These are phyloP conservation scores for Poeciliopsis retropinna DNA, from an alignment of 2,113 vertebrate genomes.

Conservation along the genomic window DNA sequence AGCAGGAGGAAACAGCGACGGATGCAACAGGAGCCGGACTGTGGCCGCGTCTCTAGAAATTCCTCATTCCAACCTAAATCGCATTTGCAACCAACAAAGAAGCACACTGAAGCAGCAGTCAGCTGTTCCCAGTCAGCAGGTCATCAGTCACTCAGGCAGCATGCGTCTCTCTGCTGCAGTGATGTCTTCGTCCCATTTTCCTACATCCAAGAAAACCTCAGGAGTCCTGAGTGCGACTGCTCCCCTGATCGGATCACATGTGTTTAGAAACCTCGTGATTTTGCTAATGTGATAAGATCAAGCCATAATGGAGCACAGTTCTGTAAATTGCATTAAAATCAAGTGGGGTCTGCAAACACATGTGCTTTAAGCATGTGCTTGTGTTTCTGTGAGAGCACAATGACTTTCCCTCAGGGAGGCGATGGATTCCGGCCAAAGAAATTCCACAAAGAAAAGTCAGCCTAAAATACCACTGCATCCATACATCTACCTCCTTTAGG, in stretches of 20 bases:
- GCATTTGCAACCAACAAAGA: slow-evolving; percentile 69
- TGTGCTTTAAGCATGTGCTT: slow-evolving; percentile 46
- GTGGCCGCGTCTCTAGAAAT: slow-evolving; percentile 29
- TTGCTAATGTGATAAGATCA: slow-evolving; percentile 65
- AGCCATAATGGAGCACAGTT: slow-evolving; percentile 38
- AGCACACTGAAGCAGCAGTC: slow-evolving; percentile 49
- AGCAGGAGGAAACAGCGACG: slow-evolving; percentile 28
- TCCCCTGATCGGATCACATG: slow-evolving; percentile 45
- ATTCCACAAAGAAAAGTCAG: slow-evolving; percentile 66
- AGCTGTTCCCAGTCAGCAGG: slow-evolving; percentile 60
- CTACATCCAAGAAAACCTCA: slow-evolving; percentile 24
- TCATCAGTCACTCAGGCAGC: slow-evolving; percentile 44
- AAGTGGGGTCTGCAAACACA: slow-evolving; percentile 32
- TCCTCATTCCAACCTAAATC: slow-evolving; percentile 69
- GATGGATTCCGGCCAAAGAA: slow-evolving; percentile 62
- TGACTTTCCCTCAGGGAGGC: slow-evolving; percentile 52
- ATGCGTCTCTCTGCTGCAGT: slow-evolving; percentile 16
- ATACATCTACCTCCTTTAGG: slow-evolving; percentile 21
- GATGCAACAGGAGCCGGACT: slow-evolving; percentile 24
- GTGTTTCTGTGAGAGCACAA: slow-evolving; percentile 56
- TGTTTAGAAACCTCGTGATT: slow-evolving; percentile 41
- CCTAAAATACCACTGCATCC: slow-evolving; percentile 44
- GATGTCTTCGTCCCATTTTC: slow-evolving; percentile 28
- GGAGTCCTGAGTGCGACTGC: slow-evolving; percentile 19
- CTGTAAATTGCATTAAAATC: slow-evolving; percentile 59